Conservation (phyloP, 2,113 vertebrate genomes). For the Actinemys pallida region DNA sequence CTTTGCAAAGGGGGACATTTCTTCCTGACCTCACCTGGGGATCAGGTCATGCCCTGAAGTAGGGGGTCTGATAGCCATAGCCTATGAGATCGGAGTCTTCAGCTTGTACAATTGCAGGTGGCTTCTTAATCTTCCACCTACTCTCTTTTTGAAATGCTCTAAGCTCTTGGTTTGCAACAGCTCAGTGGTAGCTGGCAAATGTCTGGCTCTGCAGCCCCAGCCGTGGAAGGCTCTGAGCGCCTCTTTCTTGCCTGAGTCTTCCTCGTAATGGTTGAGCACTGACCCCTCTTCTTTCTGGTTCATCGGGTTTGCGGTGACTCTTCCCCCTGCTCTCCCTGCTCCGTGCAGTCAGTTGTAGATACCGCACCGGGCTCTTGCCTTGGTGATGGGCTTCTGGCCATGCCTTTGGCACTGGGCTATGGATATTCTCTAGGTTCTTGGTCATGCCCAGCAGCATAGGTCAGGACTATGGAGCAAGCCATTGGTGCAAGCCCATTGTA, state of each 20-base stretch:
- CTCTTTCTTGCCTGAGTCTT: neutral
- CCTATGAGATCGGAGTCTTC: neutral
- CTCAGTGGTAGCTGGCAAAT: neutral
- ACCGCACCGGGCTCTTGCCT: neutral
- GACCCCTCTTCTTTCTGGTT: neutral
- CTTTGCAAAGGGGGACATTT: neutral
- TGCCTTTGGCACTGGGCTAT: neutral
- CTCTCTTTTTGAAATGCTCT: neutral
- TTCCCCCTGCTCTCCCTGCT: neutral
- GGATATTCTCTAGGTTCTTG: neutral
- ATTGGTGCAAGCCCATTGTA: neutral
- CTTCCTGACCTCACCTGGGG: neutral
- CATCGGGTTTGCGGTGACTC: no score
- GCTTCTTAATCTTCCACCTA: neutral
- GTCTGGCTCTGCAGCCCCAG: neutral
- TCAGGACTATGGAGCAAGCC: neutral
- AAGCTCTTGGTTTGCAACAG: neutral
- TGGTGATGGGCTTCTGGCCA: neutral
- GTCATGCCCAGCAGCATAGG: neutral
- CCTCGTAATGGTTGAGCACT: neutral
- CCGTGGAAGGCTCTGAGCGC: neutral
- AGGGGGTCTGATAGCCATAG: neutral
- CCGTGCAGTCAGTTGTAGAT: neutral
- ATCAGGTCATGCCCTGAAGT: neutral
- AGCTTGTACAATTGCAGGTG: neutral